Percentiles rank a stretch among this genome's conserved stretches.
These are phyloP conservation scores for Vipera ursinii DNA, from an alignment of 2,797 vertebrate species.

Conservation along the genomic window DNA sequence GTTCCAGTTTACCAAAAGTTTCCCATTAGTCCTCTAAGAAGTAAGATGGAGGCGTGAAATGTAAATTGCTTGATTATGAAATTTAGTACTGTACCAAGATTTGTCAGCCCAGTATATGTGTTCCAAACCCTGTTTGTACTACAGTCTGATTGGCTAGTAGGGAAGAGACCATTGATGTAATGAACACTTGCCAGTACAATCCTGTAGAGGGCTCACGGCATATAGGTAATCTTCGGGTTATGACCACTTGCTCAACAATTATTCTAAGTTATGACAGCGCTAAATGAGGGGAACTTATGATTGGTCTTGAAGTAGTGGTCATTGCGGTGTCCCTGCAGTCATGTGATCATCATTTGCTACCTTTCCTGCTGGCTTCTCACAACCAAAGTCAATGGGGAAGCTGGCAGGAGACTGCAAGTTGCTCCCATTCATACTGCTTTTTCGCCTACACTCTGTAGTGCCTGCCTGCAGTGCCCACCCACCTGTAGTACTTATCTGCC, in stretches of 20 bases:
- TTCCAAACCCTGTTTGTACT: neutral
- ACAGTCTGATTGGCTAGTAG: neutral
- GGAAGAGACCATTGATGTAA: neutral
- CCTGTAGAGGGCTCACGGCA: neutral
- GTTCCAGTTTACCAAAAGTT: neutral
- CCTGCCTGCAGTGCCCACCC: neutral
- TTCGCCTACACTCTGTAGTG: neutral
- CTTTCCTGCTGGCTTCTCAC: neutral
- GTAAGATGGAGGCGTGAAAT: neutral
- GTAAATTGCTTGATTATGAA: neutral
- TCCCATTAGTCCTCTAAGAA: neutral
- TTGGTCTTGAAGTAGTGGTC: neutral
- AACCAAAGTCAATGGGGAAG: neutral
- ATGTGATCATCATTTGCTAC: neutral
- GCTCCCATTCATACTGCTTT: neutral
- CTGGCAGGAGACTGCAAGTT: neutral
- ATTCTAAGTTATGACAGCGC: neutral
- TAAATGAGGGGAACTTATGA: neutral
- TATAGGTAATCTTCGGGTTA: neutral
- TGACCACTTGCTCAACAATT: neutral
- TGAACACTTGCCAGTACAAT: neutral
- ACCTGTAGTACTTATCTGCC: neutral
- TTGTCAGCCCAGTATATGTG: neutral
- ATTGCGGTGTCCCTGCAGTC: neutral
- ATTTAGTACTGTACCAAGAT: neutral